Evolutionary conservation across 1,140 invertebrate genomes (phyloP).

Genomic region (Grapholita molesta): DNA sequence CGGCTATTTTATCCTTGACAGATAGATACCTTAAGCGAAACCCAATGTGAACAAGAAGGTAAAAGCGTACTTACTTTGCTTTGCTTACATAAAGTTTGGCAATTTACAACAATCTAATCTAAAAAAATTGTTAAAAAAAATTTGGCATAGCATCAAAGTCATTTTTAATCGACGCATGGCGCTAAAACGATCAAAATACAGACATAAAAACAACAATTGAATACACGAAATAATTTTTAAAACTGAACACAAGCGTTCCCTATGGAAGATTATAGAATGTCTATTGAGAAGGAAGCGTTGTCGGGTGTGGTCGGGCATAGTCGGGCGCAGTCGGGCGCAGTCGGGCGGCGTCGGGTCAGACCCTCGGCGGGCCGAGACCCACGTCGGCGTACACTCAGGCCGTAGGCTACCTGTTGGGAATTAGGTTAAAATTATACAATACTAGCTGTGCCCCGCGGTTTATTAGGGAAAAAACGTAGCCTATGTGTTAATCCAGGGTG

Average conservation of each 20-base stretch:
- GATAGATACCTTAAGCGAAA: too few relatives aligned
- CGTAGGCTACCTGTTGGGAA: conserved; percentile 51
- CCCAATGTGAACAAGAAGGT: too few relatives aligned
- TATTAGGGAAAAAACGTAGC: too few relatives aligned
- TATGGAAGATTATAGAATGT: background rate
- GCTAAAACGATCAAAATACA: background rate
- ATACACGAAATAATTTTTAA: background rate
- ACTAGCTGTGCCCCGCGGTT: too few relatives aligned
- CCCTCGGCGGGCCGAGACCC: conserved; percentile 17
- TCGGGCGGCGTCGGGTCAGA: background rate
- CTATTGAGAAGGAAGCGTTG: background rate
- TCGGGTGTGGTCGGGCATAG: background rate
- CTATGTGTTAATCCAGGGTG: too few relatives aligned
- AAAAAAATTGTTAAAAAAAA: too few relatives aligned
- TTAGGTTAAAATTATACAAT: background rate
- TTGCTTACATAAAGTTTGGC: too few relatives aligned
- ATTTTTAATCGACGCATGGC: background rate
- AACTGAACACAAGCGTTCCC: background rate
- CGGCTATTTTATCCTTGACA: too few relatives aligned
- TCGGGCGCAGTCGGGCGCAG: background rate
- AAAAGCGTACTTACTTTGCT: too few relatives aligned
- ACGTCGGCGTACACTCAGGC: conserved; percentile 29
- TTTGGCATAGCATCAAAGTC: too few relatives aligned
- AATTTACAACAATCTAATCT: too few relatives aligned
- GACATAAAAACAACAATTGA: background rate